phyloP scores from a whole-genome alignment of 2,113 vertebrate genomes.

The Otus sunia region DNA sequence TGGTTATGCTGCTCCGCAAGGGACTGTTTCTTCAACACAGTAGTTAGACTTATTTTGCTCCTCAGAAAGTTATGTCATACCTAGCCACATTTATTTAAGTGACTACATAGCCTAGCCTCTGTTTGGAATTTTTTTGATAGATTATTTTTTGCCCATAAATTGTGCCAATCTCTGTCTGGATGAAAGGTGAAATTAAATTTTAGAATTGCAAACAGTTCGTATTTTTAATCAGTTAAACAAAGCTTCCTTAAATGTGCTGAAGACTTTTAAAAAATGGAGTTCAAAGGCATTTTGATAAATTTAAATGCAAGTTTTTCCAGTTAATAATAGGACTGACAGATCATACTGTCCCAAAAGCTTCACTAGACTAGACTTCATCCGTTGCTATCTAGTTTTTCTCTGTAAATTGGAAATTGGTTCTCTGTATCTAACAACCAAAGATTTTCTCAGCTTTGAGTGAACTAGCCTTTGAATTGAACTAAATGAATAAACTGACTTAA shows the following conservation, averaged over 20 bases:
- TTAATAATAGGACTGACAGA: background rate
- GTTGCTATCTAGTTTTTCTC: background rate
- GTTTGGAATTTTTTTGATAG: background rate
- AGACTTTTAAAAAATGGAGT: background rate
- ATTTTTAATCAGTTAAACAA: background rate
- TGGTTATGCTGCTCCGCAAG: background rate
- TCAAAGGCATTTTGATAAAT: slow-evolving; percentile 3
- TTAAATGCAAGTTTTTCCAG: background rate
- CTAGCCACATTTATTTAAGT: background rate
- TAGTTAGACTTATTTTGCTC: background rate
- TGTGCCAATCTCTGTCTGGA: background rate
- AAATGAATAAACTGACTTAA: slow-evolving; percentile 36
- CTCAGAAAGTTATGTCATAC: background rate
- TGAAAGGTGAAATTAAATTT: background rate
- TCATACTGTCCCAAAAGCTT: background rate
- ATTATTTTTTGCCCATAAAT: background rate
- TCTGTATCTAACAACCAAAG: slow-evolving; percentile 13
- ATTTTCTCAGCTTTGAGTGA: slow-evolving; percentile 40
- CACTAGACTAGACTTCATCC: background rate
- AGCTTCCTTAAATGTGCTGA: background rate
- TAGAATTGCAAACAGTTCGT: background rate
- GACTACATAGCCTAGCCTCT: background rate
- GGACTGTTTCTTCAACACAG: background rate
- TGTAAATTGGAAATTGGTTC: slow-evolving; percentile 6
- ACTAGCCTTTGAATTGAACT: slow-evolving; percentile 46